Percentiles rank a stretch among this genome's conserved stretches.
Conservation (phyloP, 1,140 invertebrate species). For the Micrasema minimum region DNA sequence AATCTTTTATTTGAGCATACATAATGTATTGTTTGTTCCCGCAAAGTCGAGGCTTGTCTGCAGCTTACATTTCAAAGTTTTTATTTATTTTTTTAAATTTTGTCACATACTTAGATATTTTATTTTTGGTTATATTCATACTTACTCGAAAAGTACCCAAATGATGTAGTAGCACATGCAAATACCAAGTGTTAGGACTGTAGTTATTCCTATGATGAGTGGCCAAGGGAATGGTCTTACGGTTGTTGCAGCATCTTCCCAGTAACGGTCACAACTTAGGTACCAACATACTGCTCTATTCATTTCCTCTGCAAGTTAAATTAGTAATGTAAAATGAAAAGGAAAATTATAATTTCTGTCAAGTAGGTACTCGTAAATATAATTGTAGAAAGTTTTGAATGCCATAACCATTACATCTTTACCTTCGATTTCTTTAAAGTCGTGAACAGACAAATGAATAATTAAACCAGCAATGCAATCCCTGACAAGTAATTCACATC, state of each 20-base stretch:
- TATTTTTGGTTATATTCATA: conserved; percentile 56
- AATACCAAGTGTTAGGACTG: conserved; percentile 81
- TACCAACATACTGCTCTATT: conserved; percentile 91
- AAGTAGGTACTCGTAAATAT: background rate
- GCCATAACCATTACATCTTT: no score
- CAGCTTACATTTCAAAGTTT: no score
- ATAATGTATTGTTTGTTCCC: no score
- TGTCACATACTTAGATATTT: no score
- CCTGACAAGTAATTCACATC: conserved; percentile 73
- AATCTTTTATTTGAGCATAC: no score
- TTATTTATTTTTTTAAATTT: no score
- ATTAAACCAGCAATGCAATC: conserved; percentile 82
- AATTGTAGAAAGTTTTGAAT: background rate
- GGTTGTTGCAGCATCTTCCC: conserved; percentile 83
- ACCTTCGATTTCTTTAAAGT: conserved; percentile 90
- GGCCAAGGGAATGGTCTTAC: conserved; percentile 84
- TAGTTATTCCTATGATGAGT: conserved; percentile 77
- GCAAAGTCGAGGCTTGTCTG: no score
- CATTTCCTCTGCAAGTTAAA: conserved; percentile 75
- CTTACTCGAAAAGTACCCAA: conserved; percentile 90
- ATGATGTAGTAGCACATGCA: conserved; percentile 91
- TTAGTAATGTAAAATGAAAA: background rate
- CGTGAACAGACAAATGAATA: conserved; percentile 80
- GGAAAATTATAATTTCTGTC: no score
- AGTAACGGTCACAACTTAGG: conserved; percentile 90